A percentile compares a stretch with the other conserved stretches of the same genome.
Evolutionary conservation across 1,140 invertebrate species (phyloP).

Genomic region (Drosophila tsacasi): DNA sequence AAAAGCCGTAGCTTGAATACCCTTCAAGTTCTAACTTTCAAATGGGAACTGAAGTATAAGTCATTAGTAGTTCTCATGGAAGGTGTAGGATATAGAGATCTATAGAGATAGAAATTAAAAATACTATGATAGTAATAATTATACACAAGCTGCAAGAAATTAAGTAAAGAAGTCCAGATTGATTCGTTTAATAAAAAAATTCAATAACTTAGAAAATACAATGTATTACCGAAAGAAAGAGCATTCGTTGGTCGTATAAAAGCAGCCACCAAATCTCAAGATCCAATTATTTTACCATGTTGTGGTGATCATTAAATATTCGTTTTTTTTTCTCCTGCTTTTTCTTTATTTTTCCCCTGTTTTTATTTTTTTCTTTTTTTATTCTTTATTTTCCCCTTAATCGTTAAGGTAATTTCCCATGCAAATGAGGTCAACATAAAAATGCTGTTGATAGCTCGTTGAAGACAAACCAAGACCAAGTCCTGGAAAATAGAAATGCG

Average conservation of each 20-base stretch:
- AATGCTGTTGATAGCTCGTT: neutral
- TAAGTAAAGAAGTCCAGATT: neutral
- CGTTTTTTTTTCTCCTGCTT: neutral
- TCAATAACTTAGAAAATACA: no score
- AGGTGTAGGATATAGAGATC: no score
- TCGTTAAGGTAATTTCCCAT: conserved; percentile 21
- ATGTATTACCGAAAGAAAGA: neutral
- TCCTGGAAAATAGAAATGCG: conserved; percentile 9
- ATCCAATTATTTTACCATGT: conserved; percentile 25
- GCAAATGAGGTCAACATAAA: conserved; percentile 17
- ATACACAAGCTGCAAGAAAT: neutral
- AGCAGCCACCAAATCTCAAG: neutral
- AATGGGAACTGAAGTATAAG: no score
- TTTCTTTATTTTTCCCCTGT: neutral
- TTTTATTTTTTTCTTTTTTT: neutral
- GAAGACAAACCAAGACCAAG: conserved; percentile 8
- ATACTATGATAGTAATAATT: no score
- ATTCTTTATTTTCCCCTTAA: neutral
- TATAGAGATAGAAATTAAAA: no score
- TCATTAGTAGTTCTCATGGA: no score
- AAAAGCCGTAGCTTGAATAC: no score
- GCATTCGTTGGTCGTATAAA: conserved; percentile 5
- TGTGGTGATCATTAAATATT: conserved; percentile 8
- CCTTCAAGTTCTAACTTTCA: no score
- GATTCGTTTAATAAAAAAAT: neutral